phyloP scores from a whole-genome alignment of 2,797 vertebrate genomes.

The Botia almorhae region DNA sequence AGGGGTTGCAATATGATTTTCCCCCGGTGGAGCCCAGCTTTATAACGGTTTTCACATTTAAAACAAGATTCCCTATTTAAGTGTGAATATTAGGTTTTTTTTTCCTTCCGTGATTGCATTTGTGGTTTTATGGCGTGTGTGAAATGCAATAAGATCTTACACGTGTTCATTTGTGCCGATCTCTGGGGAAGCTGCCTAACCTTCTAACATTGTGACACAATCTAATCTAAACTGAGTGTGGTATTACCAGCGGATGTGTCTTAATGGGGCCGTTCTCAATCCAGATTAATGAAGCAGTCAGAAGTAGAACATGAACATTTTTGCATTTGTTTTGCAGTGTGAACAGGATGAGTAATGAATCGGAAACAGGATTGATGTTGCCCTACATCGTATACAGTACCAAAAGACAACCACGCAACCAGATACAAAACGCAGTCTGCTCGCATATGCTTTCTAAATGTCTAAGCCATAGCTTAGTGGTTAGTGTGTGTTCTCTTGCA shows the following conservation, averaged over 20 bases:
- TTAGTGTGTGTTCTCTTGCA: background rate
- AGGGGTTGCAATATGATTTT: constrained; percentile 62
- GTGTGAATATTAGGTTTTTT: constrained; percentile 41
- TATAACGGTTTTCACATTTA: constrained; percentile 60
- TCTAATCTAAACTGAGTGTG: constrained; percentile 78
- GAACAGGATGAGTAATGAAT: constrained; percentile 38
- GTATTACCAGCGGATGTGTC: constrained; percentile 78
- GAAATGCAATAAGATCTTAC: constrained; percentile 76
- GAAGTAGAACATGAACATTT: constrained; percentile 75
- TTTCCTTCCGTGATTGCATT: constrained; percentile 5
- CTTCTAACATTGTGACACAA: constrained; percentile 71
- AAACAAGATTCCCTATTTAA: constrained; percentile 40
- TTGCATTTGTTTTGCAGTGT: constrained; percentile 65
- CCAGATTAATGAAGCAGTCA: constrained; percentile 80
- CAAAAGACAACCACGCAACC: constrained; percentile 11
- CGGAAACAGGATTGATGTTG: constrained; percentile 36
- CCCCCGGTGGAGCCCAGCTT: constrained; percentile 61
- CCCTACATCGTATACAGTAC: constrained; percentile 38
- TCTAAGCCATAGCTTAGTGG: constrained; percentile 22
- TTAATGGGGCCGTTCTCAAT: constrained; percentile 74
- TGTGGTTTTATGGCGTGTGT: constrained; percentile 50
- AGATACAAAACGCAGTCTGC: too few species aligned
- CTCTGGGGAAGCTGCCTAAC: constrained; percentile 73
- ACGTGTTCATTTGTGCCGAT: constrained; percentile 75
- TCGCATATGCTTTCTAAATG: too few species aligned